Percentiles rank a stretch among this genome's conserved stretches.
These are phyloP conservation scores for Dascyllus trimaculatus DNA, from an alignment of 2,113 vertebrate genomes.

Conservation along the genomic window DNA sequence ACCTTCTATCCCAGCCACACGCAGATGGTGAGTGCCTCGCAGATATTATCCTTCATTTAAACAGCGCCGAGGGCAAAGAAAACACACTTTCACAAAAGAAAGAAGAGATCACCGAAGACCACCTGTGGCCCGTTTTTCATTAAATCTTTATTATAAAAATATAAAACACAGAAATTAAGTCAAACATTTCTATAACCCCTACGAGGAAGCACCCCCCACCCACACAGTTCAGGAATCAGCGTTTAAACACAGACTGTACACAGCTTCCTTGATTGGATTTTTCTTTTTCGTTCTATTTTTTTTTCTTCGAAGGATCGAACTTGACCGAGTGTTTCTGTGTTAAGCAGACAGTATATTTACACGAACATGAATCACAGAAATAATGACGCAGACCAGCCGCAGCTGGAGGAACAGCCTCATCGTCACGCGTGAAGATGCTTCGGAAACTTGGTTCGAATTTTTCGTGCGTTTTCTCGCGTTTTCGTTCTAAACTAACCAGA, in stretches of 20 bases:
- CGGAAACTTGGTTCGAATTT: too few species aligned
- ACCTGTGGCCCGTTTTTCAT: conserved; percentile 73
- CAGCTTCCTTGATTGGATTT: conserved; percentile 61
- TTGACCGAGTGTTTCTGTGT: conserved; percentile 73
- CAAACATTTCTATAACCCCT: conserved; percentile 82
- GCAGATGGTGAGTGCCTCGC: conserved; percentile 93
- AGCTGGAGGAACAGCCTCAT: conserved; percentile 37
- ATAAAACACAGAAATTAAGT: conserved; percentile 89
- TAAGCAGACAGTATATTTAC: conserved; percentile 80
- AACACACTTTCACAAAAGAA: neutral
- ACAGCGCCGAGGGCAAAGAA: neutral
- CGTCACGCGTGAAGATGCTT: neutral
- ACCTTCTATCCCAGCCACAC: conserved; percentile 95
- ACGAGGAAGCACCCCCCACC: conserved; percentile 65
- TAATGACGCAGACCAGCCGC: conserved; percentile 65
- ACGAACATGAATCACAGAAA: conserved; percentile 74
- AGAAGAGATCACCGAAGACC: neutral
- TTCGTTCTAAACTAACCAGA: too few species aligned
- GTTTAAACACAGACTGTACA: conserved; percentile 72
- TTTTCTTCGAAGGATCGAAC: conserved; percentile 50
- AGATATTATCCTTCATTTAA: conserved; percentile 16
- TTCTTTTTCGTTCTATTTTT: conserved; percentile 32
- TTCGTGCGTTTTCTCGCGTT: too few species aligned
- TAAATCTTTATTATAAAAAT: conserved; percentile 91
- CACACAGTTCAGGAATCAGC: conserved; percentile 69